Evolutionary conservation across 2,888 invertebrate genomes (phyloP).

Genomic region (Lordiphosa andalusiaca): DNA sequence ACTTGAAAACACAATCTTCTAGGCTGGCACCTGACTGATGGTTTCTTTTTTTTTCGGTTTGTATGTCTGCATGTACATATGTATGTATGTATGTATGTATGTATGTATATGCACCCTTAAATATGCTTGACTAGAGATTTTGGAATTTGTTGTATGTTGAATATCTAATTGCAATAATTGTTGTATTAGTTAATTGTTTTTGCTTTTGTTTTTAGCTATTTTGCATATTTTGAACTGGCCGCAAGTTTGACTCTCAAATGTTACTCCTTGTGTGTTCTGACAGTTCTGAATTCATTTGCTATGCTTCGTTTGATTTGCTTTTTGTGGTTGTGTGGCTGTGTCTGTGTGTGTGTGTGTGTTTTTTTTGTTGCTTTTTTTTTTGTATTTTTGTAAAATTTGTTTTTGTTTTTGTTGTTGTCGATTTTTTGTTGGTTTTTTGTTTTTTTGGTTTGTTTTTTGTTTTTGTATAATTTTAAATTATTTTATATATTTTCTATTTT

Average conservation of each 20-base stretch:
- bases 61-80: neutral
- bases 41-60: neutral
- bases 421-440: slow-evolving; percentile 37
- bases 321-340: slow-evolving; percentile 26
- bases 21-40: neutral
- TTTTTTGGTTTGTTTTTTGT: slow-evolving; percentile 21
- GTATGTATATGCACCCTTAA: slow-evolving; percentile 32
- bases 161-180: slow-evolving; percentile 62
- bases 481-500: slow-evolving; percentile 43
- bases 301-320: slow-evolving; percentile 68
- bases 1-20: no score
- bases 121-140: slow-evolving; percentile 40
- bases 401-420: slow-evolving; percentile 19
- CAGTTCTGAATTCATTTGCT: slow-evolving; percentile 69
- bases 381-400: slow-evolving; percentile 31
- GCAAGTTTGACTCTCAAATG: slow-evolving; percentile 66
- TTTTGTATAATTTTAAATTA: slow-evolving; percentile 39
- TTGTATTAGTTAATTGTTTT: slow-evolving; percentile 13
- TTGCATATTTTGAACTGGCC: slow-evolving; percentile 48
- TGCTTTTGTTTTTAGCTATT: neutral
- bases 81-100: neutral
- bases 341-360: slow-evolving; percentile 4
- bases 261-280: slow-evolving; percentile 43
- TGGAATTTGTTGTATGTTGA: slow-evolving; percentile 35
- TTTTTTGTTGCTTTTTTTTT: slow-evolving; percentile 23